Conservation (phyloP, 2,113 vertebrate genomes). For the Ia io region DNA sequence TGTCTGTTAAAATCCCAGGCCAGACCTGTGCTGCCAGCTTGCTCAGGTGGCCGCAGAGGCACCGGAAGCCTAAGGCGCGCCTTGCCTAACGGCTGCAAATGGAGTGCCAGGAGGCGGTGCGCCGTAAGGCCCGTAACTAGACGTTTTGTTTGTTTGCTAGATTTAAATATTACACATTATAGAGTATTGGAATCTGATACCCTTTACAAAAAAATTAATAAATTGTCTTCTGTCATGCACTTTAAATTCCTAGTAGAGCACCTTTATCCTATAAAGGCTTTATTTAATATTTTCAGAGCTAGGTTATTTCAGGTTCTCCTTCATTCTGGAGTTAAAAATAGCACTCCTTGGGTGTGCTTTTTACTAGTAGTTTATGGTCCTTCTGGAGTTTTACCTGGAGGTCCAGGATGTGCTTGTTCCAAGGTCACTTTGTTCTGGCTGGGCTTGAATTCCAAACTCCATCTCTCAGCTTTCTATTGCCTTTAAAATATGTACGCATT, state of each 20-base stretch:
- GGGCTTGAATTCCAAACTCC: background rate
- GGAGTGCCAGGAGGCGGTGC: background rate
- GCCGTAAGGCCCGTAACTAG: background rate
- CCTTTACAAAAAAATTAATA: background rate
- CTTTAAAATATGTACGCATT: background rate
- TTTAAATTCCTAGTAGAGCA: background rate
- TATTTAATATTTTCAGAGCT: background rate
- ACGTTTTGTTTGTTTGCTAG: background rate
- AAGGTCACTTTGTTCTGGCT: background rate
- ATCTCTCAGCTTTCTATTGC: background rate
- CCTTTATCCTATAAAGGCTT: background rate
- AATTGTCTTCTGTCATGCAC: background rate
- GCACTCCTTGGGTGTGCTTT: background rate
- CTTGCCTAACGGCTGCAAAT: background rate
- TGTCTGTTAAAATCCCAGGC: background rate
- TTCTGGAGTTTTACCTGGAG: background rate
- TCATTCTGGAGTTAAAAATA: background rate
- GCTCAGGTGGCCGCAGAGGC: background rate
- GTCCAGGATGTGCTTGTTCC: background rate
- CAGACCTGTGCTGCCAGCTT: background rate
- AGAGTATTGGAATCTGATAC: background rate
- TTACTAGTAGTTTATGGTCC: background rate
- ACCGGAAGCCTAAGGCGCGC: background rate
- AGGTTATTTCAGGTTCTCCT: background rate
- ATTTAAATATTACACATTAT: background rate